A percentile compares a stretch with the other conserved stretches of the same genome.
Evolutionary conservation across 2,888 invertebrate species (phyloP).

Genomic region (Eristalis pertinax): DNA sequence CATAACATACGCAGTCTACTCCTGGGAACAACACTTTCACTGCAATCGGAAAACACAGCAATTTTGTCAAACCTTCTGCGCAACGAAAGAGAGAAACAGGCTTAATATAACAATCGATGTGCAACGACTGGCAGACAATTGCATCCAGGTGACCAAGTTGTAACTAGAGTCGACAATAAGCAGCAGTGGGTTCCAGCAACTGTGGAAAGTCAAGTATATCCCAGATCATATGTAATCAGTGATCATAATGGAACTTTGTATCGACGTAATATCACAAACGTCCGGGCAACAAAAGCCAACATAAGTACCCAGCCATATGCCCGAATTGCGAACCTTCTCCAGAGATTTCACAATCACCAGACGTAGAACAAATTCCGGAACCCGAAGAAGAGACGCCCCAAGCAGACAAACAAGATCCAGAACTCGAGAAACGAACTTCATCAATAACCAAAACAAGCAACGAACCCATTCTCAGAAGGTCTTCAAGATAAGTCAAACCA

Average conservation of each 20-base stretch:
- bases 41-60: background rate
- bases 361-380: background rate
- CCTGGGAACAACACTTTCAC: background rate
- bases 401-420: background rate
- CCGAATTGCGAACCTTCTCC: background rate
- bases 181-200: constrained; percentile 4
- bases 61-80: background rate
- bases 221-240: background rate
- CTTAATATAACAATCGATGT: background rate
- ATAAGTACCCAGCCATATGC: background rate
- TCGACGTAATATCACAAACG: background rate
- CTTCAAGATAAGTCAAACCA: too few species aligned
- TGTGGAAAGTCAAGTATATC: background rate
- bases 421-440: too few species aligned
- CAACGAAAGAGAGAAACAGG: background rate
- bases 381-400: background rate
- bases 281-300: background rate
- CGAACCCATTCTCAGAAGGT: too few species aligned
- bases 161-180: background rate
- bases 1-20: background rate
- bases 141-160: background rate
- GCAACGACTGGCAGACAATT: background rate
- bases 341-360: background rate
- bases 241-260: background rate
- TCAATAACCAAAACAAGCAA: too few species aligned